A percentile compares a stretch with the other conserved stretches of the same genome.
Evolutionary conservation across 2,113 vertebrate species (phyloP).

Genomic region (Hypocryptadius cinnamomeus): DNA sequence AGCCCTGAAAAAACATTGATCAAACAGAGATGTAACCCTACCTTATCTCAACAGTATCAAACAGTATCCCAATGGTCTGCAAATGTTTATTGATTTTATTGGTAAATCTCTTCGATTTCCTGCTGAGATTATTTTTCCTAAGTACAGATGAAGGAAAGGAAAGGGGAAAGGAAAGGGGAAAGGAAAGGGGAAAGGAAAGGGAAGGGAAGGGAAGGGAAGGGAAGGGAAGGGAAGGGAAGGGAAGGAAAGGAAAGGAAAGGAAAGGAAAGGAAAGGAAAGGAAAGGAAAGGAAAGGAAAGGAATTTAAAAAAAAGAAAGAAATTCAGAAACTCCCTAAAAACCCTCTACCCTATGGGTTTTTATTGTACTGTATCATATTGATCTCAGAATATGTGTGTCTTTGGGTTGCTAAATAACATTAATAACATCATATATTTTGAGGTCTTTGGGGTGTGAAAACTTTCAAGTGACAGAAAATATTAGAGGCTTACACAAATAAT

Average conservation of each 20-base stretch:
- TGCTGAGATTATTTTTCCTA: background rate
- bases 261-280: background rate
- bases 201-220: too few species aligned
- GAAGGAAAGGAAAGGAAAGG: background rate
- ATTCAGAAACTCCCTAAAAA: background rate
- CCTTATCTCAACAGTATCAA: constrained; percentile 24
- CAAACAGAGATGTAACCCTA: background rate
- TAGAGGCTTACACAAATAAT: background rate
- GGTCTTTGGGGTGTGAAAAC: background rate
- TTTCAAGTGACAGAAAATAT: background rate
- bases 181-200: background rate
- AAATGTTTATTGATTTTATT: constrained; percentile 36
- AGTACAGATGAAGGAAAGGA: background rate
- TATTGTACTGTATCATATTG: background rate
- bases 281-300: background rate
- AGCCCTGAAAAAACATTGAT: background rate
- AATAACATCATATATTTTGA: background rate
- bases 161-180: too few species aligned
- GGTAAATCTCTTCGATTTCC: background rate
- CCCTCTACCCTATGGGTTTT: background rate
- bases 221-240: too few species aligned
- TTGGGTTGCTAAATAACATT: background rate
- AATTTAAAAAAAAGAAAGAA: too few species aligned
- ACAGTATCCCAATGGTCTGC: too few species aligned
- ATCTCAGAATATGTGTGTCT: background rate